Evolutionary conservation across 1,140 invertebrate genomes (phyloP).

Genomic region (Physella acuta): DNA sequence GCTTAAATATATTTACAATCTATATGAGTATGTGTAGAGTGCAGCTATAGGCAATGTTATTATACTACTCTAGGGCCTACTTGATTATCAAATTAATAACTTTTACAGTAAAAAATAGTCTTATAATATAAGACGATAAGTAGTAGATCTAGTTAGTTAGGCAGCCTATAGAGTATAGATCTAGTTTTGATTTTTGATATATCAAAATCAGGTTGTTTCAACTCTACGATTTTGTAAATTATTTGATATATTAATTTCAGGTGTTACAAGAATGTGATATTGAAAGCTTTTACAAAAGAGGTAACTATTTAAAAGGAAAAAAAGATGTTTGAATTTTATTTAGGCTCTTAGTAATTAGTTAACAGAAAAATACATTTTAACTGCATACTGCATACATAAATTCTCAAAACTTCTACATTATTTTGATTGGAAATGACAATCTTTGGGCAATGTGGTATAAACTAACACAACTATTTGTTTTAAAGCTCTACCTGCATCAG

Average conservation of each 20-base stretch:
- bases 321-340: background rate
- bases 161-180: no score
- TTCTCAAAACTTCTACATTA: background rate
- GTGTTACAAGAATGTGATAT: slow-evolving; percentile 25
- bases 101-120: background rate
- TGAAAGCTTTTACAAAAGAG: slow-evolving; percentile 24
- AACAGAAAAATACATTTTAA: background rate
- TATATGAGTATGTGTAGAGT: no score
- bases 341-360: background rate
- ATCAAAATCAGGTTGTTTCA: background rate
- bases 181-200: background rate
- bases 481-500: slow-evolving; percentile 8
- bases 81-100: background rate
- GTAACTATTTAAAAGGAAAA: slow-evolving; percentile 6
- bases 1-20: no score
- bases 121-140: background rate
- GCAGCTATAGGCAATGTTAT: no score
- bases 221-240: background rate
- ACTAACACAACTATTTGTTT: background rate
- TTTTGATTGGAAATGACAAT: no score
- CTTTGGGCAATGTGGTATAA: no score
- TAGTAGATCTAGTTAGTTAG: background rate
- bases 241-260: background rate
- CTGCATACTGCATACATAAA: background rate
- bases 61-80: background rate